Evolutionary conservation across 2,797 vertebrate genomes (phyloP), one percentile per base, ranked within the genome.

Genomic region (Tragelaphus eurycerus): DNA sequence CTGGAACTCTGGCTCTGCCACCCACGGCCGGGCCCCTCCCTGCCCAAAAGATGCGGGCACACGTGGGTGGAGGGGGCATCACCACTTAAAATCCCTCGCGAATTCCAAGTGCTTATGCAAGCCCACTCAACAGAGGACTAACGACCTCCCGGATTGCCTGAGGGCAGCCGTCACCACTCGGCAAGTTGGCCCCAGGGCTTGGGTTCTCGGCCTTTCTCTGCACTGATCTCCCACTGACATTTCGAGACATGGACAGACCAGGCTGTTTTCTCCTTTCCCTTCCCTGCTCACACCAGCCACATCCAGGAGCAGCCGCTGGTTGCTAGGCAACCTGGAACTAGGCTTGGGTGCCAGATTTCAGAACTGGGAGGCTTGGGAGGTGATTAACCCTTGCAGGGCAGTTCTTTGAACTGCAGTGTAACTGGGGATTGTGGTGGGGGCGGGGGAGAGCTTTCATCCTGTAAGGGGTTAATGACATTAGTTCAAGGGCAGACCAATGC

Each of bases 281-380:
- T 74, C 62, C 27, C 50, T 38, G 91, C 34, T 95, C 89, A 74
- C 92, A 81, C 93, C 55, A 50, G 54, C 38, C 14, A 46, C 86
- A 86, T 83, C 78, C 90, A 16, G 0, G 31, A 85, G 84, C 84
- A 90, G 95, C 89, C 17, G n/a, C 89, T 89, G 84, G 97, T 98
- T 98, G 97, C 98, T 97, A 98, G 82, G 98, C 94, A 98, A 97
- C 98, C 79, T 5, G 81, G 92, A 86, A 71, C 86, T 16, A 64
- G 95, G 43, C 87, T 83, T 64, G 29, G 85, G 96, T 86, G 59
- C 82, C 3, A 78, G 88, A 78, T 96, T 93, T 97, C 86, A 96
- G 95, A 92, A 74, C 38, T 55, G 3, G 12, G 31, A 84, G 82
- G 90, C 79, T 86, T 38, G n/a, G 91, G 86, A 93, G 67, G 34